phyloP scores from a whole-genome alignment of 1,140 invertebrate species.

The Cryptotermes secundus region DNA sequence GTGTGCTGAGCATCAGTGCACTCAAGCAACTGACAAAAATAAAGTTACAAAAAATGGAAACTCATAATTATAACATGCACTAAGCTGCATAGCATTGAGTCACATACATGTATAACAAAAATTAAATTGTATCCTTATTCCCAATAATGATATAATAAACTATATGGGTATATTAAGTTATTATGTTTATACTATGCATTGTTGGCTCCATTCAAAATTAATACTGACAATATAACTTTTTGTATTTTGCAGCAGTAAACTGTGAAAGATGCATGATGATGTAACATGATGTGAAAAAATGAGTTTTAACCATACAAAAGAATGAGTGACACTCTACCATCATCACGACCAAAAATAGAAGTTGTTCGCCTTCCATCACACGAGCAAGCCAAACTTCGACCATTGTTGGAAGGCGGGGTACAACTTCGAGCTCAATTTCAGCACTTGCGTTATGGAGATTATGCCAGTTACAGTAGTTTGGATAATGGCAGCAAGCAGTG shows the following conservation, averaged over 20 bases:
- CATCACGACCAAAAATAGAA: conserved; percentile 26
- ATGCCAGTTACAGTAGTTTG: conserved; percentile 30
- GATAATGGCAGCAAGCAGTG: not conserved
- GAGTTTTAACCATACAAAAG: not conserved
- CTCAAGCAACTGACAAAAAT: too few species aligned
- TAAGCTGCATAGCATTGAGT: too few species aligned
- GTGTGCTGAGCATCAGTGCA: too few species aligned
- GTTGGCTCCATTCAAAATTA: too few species aligned
- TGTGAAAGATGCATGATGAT: not conserved
- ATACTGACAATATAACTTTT: too few species aligned
- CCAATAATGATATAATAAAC: too few species aligned
- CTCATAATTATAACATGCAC: too few species aligned
- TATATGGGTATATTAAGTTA: too few species aligned
- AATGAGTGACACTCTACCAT: not conserved
- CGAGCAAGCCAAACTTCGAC: conserved; percentile 30
- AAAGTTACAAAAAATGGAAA: too few species aligned
- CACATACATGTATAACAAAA: too few species aligned
- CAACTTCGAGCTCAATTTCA: conserved; percentile 31
- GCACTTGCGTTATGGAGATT: conserved; percentile 26
- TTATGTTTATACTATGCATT: too few species aligned
- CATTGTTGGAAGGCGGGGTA: conserved; percentile 29
- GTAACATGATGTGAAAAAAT: not conserved
- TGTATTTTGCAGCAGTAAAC: not conserved
- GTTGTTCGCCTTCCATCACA: conserved; percentile 27
- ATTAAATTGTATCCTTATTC: too few species aligned